Evolutionary conservation across 2,113 vertebrate genomes (phyloP), one percentile per base, ranked within the genome.

Genomic region (Podilymbus podiceps): DNA sequence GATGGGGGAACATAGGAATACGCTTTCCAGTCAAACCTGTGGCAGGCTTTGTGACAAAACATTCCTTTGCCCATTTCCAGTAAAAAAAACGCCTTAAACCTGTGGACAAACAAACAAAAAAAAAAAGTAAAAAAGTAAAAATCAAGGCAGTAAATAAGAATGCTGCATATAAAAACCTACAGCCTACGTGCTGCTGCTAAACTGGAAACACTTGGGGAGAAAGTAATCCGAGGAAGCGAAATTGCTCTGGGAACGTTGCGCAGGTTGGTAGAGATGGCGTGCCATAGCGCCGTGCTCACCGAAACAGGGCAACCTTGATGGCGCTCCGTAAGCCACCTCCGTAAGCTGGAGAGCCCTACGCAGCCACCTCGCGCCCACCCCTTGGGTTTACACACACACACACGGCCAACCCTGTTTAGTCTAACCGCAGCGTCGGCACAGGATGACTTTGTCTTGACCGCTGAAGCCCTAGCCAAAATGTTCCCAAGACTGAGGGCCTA

Each of bases 311-410:
- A 11, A 38, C n/a, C 11, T 17, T 25, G 16, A 15, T 20, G 31
- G 42, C 3, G 4, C 35, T 68, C 40, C 0, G 0, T 9, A 8
- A 58, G 49, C 35, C 8, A 5, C 5, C 2, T 16, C 2, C 24
- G 63, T 38, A 38, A 38, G 33, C n/a, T 13, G 12, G 21, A 44
- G 38, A n/a, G 15, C 40, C 31, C 60, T 4, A 24, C 20, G 9
- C 33, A 42, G 56, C 52, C 13, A 7, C 20, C 25, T 44, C 74
- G 27, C 1, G 1, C 30, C 18, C 1, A 15, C 21, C 21, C 49
- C 27, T 11, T n/a, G 15, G 30, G 27, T 46, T 8, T 23, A 11
- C 2, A 3, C 31, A 22, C 8, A 14, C 2, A 7, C 25, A 27
- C n/a, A 31, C 5, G 33, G 28, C 28, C 52, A 18, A 31, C 42